Evolutionary conservation across 1,140 invertebrate species (phyloP).

Genomic region (Trissolcus basalis): DNA sequence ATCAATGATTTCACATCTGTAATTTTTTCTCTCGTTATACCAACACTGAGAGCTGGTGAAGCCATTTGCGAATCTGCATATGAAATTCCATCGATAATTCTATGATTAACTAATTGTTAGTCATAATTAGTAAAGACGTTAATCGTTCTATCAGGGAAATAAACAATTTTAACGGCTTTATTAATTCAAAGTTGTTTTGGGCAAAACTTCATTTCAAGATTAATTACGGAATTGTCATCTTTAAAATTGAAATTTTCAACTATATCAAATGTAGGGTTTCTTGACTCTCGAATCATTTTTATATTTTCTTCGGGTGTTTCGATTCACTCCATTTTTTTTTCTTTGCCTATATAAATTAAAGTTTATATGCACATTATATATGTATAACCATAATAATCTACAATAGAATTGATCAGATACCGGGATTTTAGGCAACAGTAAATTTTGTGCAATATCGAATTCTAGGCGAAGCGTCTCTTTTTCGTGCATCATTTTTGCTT

Average conservation of each 20-base stretch:
- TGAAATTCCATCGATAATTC: too few relatives aligned
- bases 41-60: too few relatives aligned
- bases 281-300: neutral
- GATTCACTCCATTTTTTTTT: neutral
- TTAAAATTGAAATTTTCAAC: neutral
- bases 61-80: too few relatives aligned
- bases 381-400: slow-evolving; percentile 1
- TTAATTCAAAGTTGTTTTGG: too few relatives aligned
- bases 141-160: too few relatives aligned
- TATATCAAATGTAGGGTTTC: neutral
- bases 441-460: slow-evolving; percentile 14
- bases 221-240: neutral
- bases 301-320: neutral
- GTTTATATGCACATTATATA: slow-evolving; percentile 3
- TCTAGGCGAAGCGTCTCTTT: neutral
- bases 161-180: too few relatives aligned
- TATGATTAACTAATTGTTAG: too few relatives aligned
- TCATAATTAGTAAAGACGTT: too few relatives aligned
- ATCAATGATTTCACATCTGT: too few relatives aligned
- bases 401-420: slow-evolving; percentile 7
- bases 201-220: too few relatives aligned
- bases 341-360: neutral
- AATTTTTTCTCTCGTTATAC: too few relatives aligned
- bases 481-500: too few relatives aligned
- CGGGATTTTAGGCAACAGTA: slow-evolving; percentile 6